These are phyloP conservation scores for Drosophila cardini DNA, from an alignment of 1,140 invertebrate genomes.

Conservation along the genomic window DNA sequence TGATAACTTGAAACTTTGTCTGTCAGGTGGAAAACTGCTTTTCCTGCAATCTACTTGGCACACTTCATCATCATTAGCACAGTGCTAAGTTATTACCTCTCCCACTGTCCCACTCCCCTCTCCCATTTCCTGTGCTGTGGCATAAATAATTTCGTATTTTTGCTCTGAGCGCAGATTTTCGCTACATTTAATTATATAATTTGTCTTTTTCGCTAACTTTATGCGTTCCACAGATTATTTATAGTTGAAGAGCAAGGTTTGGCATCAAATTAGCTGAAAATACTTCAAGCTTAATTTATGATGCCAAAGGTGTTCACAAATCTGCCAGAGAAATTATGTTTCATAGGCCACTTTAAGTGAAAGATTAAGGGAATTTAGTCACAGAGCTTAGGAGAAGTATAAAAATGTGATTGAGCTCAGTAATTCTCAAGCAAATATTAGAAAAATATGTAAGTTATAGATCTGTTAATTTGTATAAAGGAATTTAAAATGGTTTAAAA, in stretches of 20 bases:
- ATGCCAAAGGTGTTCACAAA: slow-evolving; percentile 16
- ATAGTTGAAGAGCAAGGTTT: slow-evolving; percentile 22
- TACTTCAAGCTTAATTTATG: slow-evolving; percentile 32
- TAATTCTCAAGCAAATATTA: neutral
- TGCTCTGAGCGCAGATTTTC: slow-evolving; percentile 43
- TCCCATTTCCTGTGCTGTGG: slow-evolving; percentile 15
- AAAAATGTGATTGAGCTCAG: too few relatives aligned
- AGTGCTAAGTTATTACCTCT: slow-evolving; percentile 23
- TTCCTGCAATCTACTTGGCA: slow-evolving; percentile 33
- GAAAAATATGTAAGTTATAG: too few relatives aligned
- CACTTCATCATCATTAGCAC: slow-evolving; percentile 74
- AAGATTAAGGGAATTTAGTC: neutral
- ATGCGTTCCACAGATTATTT: slow-evolving; percentile 19
- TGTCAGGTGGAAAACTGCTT: slow-evolving; percentile 48
- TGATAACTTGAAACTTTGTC: slow-evolving; percentile 76
- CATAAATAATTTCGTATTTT: slow-evolving; percentile 63
- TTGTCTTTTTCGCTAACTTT: slow-evolving; percentile 50
- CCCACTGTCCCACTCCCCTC: neutral
- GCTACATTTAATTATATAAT: slow-evolving; percentile 71
- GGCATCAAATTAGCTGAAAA: slow-evolving; percentile 13
- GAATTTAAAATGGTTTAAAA: too few relatives aligned
- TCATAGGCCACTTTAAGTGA: too few relatives aligned
- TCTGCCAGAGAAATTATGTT: neutral
- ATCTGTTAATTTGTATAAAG: too few relatives aligned
- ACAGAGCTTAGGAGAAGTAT: too few relatives aligned